A percentile compares a stretch with the other conserved stretches of the same genome.
Evolutionary conservation across 2,888 invertebrate genomes (phyloP).

Genomic region (Eugnorisma glareosa): DNA sequence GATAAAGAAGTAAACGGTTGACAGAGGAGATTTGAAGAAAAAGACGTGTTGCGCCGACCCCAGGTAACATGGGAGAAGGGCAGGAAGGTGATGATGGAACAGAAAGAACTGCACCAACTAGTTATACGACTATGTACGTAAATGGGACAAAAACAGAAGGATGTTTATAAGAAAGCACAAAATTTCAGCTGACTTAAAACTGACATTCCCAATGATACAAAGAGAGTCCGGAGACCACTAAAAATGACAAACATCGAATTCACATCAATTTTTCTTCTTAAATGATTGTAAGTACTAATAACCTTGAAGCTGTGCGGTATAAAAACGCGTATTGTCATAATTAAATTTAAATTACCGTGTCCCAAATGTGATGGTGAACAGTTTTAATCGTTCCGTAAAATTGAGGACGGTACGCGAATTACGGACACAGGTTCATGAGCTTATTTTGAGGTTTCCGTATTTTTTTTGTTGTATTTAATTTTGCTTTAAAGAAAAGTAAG

Average conservation of each 20-base stretch:
- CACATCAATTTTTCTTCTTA: constrained; percentile 19
- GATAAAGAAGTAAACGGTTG: too few relatives aligned
- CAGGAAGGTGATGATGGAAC: too few relatives aligned
- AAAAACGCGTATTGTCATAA: constrained; percentile 54
- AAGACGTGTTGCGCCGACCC: too few relatives aligned
- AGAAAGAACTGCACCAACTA: not conserved
- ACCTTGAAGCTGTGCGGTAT: constrained; percentile 28
- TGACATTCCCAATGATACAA: not conserved
- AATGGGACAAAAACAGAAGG: not conserved
- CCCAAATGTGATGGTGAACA: constrained; percentile 30
- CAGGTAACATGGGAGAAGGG: too few relatives aligned
- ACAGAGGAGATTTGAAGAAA: too few relatives aligned
- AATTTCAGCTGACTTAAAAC: not conserved
- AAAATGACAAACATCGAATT: constrained; percentile 8
- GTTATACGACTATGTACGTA: not conserved
- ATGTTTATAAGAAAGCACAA: not conserved
- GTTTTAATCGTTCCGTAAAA: constrained; percentile 36
- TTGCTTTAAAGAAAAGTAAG: too few relatives aligned
- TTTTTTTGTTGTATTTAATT: not conserved
- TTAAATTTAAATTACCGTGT: constrained; percentile 53
- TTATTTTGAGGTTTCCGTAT: not conserved
- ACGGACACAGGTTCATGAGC: not conserved
- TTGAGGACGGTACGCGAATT: constrained; percentile 24
- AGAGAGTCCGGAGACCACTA: not conserved
- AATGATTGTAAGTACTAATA: constrained; percentile 14